Percentiles rank a stretch among this genome's conserved stretches.
phyloP scores from a whole-genome alignment of 2,888 invertebrate genomes.

The Eristalis arbustorum region DNA sequence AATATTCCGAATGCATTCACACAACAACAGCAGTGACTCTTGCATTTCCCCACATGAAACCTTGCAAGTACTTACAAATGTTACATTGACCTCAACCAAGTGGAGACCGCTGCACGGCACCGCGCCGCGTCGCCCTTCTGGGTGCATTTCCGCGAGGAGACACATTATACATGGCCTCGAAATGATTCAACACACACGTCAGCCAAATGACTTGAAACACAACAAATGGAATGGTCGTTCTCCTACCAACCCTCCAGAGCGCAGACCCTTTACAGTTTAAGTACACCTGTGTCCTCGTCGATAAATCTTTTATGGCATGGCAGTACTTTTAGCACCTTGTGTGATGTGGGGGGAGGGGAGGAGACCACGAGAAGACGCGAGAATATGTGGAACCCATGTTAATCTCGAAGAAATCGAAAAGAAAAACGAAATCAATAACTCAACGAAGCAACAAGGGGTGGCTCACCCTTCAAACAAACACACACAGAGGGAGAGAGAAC shows the following conservation, averaged over 20 bases:
- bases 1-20: conserved; percentile 43
- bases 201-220: conserved; percentile 42
- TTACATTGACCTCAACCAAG: conserved; percentile 63
- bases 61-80: conserved; percentile 65
- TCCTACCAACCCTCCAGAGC: background rate
- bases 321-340: conserved; percentile 55
- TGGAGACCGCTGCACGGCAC: conserved; percentile 16
- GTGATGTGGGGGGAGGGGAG: background rate
- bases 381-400: conserved; percentile 17
- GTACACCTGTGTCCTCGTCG: conserved; percentile 63
- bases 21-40: conserved; percentile 18
- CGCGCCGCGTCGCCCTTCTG: too few relatives aligned
- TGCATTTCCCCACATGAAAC: conserved; percentile 46
- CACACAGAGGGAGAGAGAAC: too few relatives aligned
- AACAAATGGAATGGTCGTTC: background rate
- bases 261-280: conserved; percentile 3
- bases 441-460: conserved; percentile 58
- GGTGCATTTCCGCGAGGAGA: conserved; percentile 12
- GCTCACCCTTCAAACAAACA: background rate
- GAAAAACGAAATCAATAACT: conserved; percentile 46
- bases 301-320: conserved; percentile 57
- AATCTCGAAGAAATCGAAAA: conserved; percentile 21
- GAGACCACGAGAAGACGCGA: too few relatives aligned
- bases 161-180: conserved; percentile 23
- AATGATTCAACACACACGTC: conserved; percentile 47